Conservation (phyloP, 2,797 vertebrate species). For the Notolabrus celidotus region DNA sequence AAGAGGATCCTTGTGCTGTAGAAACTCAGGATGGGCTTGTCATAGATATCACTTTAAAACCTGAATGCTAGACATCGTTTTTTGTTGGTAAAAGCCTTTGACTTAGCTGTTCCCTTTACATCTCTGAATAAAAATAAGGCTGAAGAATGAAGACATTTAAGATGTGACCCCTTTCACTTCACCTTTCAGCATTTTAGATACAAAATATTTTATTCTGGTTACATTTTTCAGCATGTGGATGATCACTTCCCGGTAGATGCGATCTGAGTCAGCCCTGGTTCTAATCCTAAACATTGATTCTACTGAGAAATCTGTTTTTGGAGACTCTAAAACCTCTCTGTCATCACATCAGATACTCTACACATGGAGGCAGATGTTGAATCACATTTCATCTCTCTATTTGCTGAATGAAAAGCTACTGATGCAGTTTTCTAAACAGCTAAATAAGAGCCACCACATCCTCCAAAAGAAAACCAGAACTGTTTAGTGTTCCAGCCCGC, state of each 20-base stretch:
- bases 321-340: background rate
- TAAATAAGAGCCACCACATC: conserved; percentile 39
- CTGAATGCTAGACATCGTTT: background rate
- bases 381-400: background rate
- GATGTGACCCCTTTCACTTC: background rate
- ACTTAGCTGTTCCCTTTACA: background rate
- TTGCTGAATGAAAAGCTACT: conserved; percentile 12
- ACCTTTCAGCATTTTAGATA: background rate
- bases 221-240: background rate
- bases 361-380: background rate
- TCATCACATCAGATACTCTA: background rate
- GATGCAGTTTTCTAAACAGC: conserved; percentile 4
- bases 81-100: background rate
- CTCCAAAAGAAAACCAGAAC: conserved; percentile 44
- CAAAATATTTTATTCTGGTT: background rate
- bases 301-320: background rate
- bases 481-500: background rate
- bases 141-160: background rate
- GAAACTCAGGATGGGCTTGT: background rate
- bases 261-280: conserved; percentile 4
- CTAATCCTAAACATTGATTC: background rate
- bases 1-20: conserved; percentile 18
- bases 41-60: background rate
- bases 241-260: conserved; percentile 2
- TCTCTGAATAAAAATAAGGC: background rate